Percentiles rank a stretch among this genome's conserved stretches.
Conservation (phyloP, 2,888 invertebrate species). For the Chromoteleia sp. region DNA sequence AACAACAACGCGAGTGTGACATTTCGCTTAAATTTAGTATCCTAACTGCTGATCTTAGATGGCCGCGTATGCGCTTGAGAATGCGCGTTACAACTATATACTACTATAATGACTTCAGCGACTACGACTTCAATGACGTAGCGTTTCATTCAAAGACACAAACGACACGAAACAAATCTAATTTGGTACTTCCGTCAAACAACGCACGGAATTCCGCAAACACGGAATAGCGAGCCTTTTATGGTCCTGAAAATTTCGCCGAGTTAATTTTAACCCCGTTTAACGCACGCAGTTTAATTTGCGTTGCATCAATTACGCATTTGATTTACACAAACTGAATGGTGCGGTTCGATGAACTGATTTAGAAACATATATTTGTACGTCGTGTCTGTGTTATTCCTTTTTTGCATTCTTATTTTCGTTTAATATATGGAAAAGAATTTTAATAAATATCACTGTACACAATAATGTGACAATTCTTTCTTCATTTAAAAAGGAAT, state of each 20-base stretch:
- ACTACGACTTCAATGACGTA: conserved; percentile 72
- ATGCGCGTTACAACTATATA: conserved; percentile 66
- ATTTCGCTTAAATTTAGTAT: conserved; percentile 60
- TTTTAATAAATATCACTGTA: no score
- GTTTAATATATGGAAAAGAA: no score
- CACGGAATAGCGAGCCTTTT: conserved; percentile 64
- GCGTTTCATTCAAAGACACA: conserved; percentile 74
- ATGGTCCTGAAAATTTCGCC: conserved; percentile 52
- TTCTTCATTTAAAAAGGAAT: no score
- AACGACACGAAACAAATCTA: conserved; percentile 75
- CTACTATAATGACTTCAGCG: conserved; percentile 70
- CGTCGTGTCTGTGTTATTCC: neutral
- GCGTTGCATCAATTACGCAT: conserved; percentile 20
- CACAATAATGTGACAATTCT: no score
- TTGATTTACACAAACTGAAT: conserved; percentile 14
- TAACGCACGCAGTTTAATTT: conserved; percentile 5
- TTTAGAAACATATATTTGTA: conserved; percentile 2
- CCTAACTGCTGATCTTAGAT: conserved; percentile 40
- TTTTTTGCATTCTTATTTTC: no score
- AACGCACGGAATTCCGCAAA: conserved; percentile 58
- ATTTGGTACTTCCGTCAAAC: conserved; percentile 76
- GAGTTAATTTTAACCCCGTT: conserved; percentile 48
- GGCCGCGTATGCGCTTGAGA: conserved; percentile 61
- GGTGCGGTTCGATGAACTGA: conserved; percentile 36
- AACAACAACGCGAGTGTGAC: conserved; percentile 32